Percentiles rank a stretch among this genome's conserved stretches.
These are phyloP conservation scores for Syrmaticus mikado DNA, from an alignment of 2,113 vertebrate species.

Conservation along the genomic window DNA sequence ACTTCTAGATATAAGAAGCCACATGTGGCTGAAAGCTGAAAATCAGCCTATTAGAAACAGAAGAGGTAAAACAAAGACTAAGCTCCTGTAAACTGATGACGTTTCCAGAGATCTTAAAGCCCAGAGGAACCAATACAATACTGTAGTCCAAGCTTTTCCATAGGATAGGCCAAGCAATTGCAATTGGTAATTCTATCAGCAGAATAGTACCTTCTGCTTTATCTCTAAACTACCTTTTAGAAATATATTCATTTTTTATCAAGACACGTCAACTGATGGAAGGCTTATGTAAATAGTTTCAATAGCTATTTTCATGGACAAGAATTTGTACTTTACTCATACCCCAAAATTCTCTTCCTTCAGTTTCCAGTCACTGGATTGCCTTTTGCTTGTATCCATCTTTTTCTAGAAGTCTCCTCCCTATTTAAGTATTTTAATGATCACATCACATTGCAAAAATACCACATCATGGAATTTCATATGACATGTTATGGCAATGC, in stretches of 20 bases:
- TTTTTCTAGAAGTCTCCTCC: not conserved
- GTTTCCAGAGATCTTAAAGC: not conserved
- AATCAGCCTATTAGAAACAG: not conserved
- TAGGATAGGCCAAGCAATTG: not conserved
- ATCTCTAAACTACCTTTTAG: not conserved
- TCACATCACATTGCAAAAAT: not conserved
- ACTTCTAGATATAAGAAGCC: not conserved
- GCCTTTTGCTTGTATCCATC: not conserved
- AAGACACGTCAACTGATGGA: not conserved
- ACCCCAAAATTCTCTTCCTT: not conserved
- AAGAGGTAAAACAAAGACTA: not conserved
- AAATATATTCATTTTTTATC: not conserved
- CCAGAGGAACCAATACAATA: not conserved
- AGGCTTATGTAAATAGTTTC: not conserved
- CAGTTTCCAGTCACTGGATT: not conserved
- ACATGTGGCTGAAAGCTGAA: slow-evolving; percentile 47
- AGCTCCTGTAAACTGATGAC: not conserved
- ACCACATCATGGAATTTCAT: not conserved
- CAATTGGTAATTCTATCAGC: not conserved
- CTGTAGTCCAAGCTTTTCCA: not conserved
- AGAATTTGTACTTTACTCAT: not conserved
- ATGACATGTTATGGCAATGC: not conserved
- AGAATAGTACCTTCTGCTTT: not conserved
- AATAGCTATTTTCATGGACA: not conserved
- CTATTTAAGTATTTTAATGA: not conserved